phyloP scores from a whole-genome alignment of 2,888 invertebrate species.

The Mongoloraphidia duomilia region DNA sequence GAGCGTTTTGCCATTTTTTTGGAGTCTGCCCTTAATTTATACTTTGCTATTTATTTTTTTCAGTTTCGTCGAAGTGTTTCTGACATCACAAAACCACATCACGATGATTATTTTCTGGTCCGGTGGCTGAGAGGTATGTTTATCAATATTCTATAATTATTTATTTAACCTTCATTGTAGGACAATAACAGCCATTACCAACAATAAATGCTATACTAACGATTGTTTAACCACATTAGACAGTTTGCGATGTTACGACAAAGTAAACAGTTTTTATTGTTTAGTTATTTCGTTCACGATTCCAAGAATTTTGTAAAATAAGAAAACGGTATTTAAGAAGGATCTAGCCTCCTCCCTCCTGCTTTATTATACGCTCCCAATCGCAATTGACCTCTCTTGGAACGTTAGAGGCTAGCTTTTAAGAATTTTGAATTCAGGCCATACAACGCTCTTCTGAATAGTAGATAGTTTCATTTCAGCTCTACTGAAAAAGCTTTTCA shows the following conservation, averaged over 20 bases:
- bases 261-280: neutral
- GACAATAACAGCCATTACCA: neutral
- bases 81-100: conserved; percentile 51
- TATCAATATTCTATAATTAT: neutral
- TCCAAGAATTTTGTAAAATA: too few relatives aligned
- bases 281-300: neutral
- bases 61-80: conserved; percentile 61
- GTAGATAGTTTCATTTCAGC: too few relatives aligned
- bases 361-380: too few relatives aligned
- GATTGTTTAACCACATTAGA: too few relatives aligned
- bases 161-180: neutral
- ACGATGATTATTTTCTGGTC: conserved; percentile 64
- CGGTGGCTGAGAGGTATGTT: conserved; percentile 66
- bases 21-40: neutral
- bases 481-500: too few relatives aligned
- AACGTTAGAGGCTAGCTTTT: too few relatives aligned
- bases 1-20: neutral
- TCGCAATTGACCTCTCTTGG: too few relatives aligned
- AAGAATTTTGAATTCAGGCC: too few relatives aligned
- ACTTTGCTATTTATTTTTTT: conserved; percentile 28
- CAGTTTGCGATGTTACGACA: too few relatives aligned
- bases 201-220: neutral
- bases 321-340: too few relatives aligned
- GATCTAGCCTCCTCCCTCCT: too few relatives aligned
- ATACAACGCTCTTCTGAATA: too few relatives aligned